Evolutionary conservation across 35 echinoderm and acorn worm species (phyloP).

Genomic region (Lytechinus variegatus): DNA sequence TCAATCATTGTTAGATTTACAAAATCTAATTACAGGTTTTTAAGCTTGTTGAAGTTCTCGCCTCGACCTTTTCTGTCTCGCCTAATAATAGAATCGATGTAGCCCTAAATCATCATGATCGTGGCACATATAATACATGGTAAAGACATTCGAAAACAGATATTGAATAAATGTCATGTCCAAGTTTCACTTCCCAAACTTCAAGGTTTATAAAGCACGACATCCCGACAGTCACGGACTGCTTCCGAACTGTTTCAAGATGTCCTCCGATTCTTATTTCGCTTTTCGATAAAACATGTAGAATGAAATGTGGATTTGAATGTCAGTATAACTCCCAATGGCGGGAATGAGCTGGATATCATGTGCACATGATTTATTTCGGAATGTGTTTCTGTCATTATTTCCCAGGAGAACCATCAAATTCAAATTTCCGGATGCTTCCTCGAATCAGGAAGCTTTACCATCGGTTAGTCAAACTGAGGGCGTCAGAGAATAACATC

Average conservation of each 20-base stretch:
- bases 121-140: background rate
- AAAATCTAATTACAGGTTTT: no score
- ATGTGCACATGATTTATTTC: background rate
- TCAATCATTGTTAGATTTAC: no score
- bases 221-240: background rate
- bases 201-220: background rate
- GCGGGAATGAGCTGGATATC: background rate
- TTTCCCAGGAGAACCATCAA: constrained; percentile 7
- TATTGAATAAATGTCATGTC: background rate
- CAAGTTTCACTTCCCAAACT: background rate
- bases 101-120: background rate
- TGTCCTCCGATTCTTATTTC: background rate
- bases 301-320: background rate
- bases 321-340: background rate
- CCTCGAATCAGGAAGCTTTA: constrained; percentile 4
- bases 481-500: background rate
- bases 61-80: background rate
- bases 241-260: background rate
- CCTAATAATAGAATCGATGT: background rate
- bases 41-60: background rate
- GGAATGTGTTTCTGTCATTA: background rate
- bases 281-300: background rate
- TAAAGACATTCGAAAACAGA: background rate
- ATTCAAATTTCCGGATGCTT: constrained; percentile 32
- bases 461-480: background rate